phyloP scores from a whole-genome alignment of 1,140 invertebrate species.

The Euura saliciscinereae region DNA sequence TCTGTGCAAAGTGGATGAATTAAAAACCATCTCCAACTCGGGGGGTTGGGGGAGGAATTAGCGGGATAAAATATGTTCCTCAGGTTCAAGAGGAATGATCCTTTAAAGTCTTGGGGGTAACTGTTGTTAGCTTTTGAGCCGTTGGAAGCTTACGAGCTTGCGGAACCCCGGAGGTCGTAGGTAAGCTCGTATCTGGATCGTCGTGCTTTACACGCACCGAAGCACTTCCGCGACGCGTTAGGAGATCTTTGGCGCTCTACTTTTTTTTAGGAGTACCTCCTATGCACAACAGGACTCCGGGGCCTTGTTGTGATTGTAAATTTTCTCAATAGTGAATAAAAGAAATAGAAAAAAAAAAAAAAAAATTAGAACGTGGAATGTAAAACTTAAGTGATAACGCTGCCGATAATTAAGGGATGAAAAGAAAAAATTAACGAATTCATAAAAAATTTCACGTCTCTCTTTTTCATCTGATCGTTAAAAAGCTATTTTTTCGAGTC shows the following conservation, averaged over 20 bases:
- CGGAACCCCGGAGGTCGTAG: not conserved
- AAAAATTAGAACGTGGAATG: too few species aligned
- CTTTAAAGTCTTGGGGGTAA: not conserved
- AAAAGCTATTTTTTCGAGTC: too few species aligned
- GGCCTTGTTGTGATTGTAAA: not conserved
- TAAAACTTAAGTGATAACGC: too few species aligned
- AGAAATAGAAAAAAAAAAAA: not conserved
- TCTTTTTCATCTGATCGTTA: too few species aligned
- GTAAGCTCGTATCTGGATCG: not conserved
- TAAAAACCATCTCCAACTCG: too few species aligned
- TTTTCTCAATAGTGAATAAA: not conserved
- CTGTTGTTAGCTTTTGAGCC: too few species aligned
- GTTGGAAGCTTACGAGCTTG: too few species aligned
- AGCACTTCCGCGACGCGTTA: not conserved
- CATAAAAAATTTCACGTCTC: too few species aligned
- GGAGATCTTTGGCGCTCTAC: not conserved
- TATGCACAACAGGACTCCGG: not conserved
- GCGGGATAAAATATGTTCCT: not conserved
- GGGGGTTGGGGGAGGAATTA: not conserved
- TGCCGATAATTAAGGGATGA: too few species aligned
- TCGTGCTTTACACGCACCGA: not conserved
- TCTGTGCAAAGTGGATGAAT: not conserved
- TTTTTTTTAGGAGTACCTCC: not conserved
- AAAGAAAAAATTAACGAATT: too few species aligned
- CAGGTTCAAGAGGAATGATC: not conserved